Base-by-base conservation (phyloP, 2,113 vertebrate genomes). In the Gambusia affinis region DNA sequence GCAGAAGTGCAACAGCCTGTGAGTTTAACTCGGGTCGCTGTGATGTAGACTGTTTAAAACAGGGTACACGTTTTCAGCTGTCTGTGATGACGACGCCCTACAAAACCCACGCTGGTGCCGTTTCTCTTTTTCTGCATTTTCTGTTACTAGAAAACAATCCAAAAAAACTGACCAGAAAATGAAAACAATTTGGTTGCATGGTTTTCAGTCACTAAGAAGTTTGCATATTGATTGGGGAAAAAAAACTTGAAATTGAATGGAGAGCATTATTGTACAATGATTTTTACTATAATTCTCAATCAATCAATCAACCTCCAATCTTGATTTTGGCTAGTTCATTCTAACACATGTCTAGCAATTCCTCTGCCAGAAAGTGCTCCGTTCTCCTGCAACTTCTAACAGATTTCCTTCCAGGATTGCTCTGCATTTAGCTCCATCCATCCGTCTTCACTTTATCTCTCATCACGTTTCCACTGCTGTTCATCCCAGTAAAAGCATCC, bases 1-100 rank as follows among this genome's bases (percentile, higher is more conserved):
- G 67, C 3, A 5, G 33, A 70, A 73, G 84, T 64, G 60, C 63
- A 64, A 39, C 81, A 27, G 54, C 75, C 83, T 73, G 64, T 81
- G 74, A 72, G 64, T 79, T 88, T 64, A 51, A 28, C 33, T 72
- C 24, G 61, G 72, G 42, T 35, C 6, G 31, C n/a, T 10, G 24
- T 60, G 31, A 22, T 6, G 0, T 12, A 47, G 30, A 4, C 1
- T 24, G 57, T 74, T 70, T 27, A 61, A 81, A 78, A 28, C 44
- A 47, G 8, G 47, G 19, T 35, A 60, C 37, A 11, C 7, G 65
- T 29, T 51, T 28, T 31, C 42, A 24, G 22, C 8, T 60, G 65
- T 54, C 63, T 57, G 17, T 44, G 6, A 30, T 44, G 12, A 39
- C 4, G 42, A 62, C 33, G 22, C 27, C 54, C 42, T 44, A 22